Evolutionary conservation across 2,113 vertebrate genomes (phyloP), one percentile per base, ranked within the genome.

Genomic region (Nesospiza acunhae): DNA sequence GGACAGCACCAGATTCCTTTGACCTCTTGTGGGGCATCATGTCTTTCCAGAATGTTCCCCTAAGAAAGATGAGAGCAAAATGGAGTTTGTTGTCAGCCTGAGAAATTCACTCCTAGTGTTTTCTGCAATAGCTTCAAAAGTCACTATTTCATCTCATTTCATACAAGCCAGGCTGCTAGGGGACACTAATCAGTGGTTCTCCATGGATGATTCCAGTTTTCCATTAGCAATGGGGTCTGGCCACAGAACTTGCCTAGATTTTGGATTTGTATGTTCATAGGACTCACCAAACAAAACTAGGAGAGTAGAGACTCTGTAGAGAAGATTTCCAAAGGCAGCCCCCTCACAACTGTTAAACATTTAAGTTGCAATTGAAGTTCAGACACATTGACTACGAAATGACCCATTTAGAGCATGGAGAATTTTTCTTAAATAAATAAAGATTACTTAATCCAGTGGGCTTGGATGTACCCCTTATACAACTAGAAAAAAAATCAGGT

Each of bases 321-420:
- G 33, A 63, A 30, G 13, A 31, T 82, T 89, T 87, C 37, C 69
- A 70, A 31, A 77, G 33, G 31, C 6, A 72, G 18, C 27, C 6
- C 5, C 4, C 2, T 17, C 1, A 0, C 28, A 75, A 2, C 26
- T 72, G 4, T 58, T 84, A 41, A 87, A 74, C 14, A 14, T 21
- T 84, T 31, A 52, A 42, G n/a, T 69, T 56, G 18, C 75, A 84
- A 28, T 13, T 72, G 52, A 84, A 33, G 13, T 41, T 72, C 46
- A 63, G 69, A 56, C 23, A 60, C 13, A 9, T 1, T 64, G 46
- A 46, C 16, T 44, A 46, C 20, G 21, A 56, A 85, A 72, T 44
- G 7, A 60, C 11, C 6, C 10, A 3, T 85, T 73, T 73, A 53
- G 49, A 87, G 11, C 11, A 62, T 8, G 4, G 28, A 76, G 13